Percentiles rank a stretch among this genome's conserved stretches.
phyloP scores from a whole-genome alignment of 2,797 vertebrate genomes.

The Huso huso region DNA sequence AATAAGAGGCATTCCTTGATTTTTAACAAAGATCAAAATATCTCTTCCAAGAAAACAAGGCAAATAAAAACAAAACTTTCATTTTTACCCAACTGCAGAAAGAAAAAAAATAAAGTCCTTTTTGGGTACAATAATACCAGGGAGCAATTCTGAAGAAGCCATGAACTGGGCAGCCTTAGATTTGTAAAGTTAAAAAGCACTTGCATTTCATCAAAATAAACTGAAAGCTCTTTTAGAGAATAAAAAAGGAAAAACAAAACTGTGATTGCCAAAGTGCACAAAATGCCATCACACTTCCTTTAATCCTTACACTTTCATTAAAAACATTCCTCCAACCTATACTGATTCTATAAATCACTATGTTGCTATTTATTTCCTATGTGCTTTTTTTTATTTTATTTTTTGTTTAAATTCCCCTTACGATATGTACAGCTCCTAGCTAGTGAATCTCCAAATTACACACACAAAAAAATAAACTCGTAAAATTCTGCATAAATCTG shows the following conservation, averaged over 20 bases:
- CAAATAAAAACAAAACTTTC: no score
- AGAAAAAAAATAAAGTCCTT: no score
- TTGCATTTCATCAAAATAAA: slow-evolving; percentile 17
- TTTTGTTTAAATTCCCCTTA: neutral
- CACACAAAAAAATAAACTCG: slow-evolving; percentile 27
- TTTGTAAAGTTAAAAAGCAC: slow-evolving; percentile 7
- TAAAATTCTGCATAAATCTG: slow-evolving; percentile 8
- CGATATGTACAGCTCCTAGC: slow-evolving; percentile 30
- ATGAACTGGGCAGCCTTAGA: neutral
- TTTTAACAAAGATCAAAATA: no score
- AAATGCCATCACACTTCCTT: slow-evolving; percentile 19
- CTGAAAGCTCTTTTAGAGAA: slow-evolving; percentile 25
- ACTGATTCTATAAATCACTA: slow-evolving; percentile 11
- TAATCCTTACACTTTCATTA: slow-evolving; percentile 20
- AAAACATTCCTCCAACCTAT: slow-evolving; percentile 9
- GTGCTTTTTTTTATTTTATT: no score
- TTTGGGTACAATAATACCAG: neutral
- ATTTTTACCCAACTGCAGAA: no score
- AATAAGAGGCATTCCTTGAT: no score
- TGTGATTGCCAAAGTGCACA: slow-evolving; percentile 43
- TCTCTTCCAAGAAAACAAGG: no score
- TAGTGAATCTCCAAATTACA: slow-evolving; percentile 31
- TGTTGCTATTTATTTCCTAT: slow-evolving; percentile 14
- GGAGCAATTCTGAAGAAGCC: neutral
- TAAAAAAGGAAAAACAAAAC: slow-evolving; percentile 29